Evolutionary conservation across 2,888 invertebrate species (phyloP).

Genomic region (Clanis bilineata): DNA sequence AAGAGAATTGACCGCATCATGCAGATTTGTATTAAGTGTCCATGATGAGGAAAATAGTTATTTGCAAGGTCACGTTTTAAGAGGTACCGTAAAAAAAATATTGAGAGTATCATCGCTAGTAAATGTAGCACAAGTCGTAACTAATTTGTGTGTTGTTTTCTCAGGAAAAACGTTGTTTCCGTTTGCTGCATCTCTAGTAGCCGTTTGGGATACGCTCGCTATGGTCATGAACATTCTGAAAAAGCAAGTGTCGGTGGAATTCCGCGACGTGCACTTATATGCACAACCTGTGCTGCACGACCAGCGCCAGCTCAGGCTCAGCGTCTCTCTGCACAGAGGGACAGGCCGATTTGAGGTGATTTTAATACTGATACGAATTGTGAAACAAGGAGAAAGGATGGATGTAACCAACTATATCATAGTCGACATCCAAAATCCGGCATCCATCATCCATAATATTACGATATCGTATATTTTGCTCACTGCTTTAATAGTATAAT

Average conservation of each 20-base stretch:
- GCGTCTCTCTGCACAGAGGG: slow-evolving; percentile 83
- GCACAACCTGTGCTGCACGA: slow-evolving; percentile 82
- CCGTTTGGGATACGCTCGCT: slow-evolving; percentile 88
- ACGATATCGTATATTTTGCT: too few relatives aligned
- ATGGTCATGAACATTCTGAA: slow-evolving; percentile 77
- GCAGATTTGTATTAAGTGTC: slow-evolving; percentile 39
- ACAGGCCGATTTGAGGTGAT: slow-evolving; percentile 78
- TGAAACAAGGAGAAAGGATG: too few relatives aligned
- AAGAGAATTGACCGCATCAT: slow-evolving; percentile 40
- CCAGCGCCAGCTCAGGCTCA: slow-evolving; percentile 77
- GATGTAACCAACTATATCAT: too few relatives aligned
- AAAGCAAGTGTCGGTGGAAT: slow-evolving; percentile 86
- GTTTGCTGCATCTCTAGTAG: slow-evolving; percentile 87
- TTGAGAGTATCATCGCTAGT: neutral
- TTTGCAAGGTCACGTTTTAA: slow-evolving; percentile 46
- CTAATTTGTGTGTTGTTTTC: slow-evolving; percentile 2
- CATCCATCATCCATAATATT: too few relatives aligned
- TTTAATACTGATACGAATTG: too few relatives aligned
- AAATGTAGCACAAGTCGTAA: neutral
- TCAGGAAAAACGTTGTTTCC: slow-evolving; percentile 86
- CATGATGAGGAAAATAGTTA: slow-evolving; percentile 52
- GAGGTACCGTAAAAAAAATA: slow-evolving; percentile 41
- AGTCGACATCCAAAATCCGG: too few relatives aligned
- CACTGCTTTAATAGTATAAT: too few relatives aligned
- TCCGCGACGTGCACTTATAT: slow-evolving; percentile 81